Base-by-base conservation (phyloP, 2,888 invertebrate species). In the Thecocarcelia acutangulata region DNA sequence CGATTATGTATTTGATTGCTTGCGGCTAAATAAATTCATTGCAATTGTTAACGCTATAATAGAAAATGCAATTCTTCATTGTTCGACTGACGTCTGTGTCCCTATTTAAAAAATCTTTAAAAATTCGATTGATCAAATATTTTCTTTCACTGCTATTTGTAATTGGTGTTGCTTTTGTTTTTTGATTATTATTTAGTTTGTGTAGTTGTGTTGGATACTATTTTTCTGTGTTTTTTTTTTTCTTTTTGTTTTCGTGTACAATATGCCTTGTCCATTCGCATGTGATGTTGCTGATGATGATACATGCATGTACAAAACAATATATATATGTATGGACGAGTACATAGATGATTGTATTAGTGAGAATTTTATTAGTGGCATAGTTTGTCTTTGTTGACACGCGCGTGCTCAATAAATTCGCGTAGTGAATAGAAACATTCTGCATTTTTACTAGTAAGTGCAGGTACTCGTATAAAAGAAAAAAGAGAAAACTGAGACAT, bases 381-480 rank as follows among this genome's bases (percentile, higher is more conserved):
- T 79, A 79, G 52, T 72, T 74, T 48, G 33, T 46, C 44, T 78
- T 54, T 46, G 78, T 79, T 73, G 79, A 73, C 76, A 75, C n/a
- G 79, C 79, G 79, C 68, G 66, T 79, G 54, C 61, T 73, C 61
- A 68, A 73, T 79, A 68, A 79, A 63, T 68, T 73, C 66, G 52
- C 72, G 46, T 73, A 79, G 68, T 68, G 33, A 50, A 59, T 59
- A 59, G 66, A 52, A 78, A 77, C 70, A 42, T 42, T 64, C 58
- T 58, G 17, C 24, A 61, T 59, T 33, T 33, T 75, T 50, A 40
- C 37, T 28, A 19, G 12, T 21, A 58, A 48, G 24, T 11, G 28
- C 9, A 33, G 9, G 33, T 33, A 28, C 3, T 28, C n/a, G 28
- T 28, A 33, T 33, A 44, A 63, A 63, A 64, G 44, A 37, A 21